Evolutionary conservation across 2,113 vertebrate genomes (phyloP), one percentile per base, ranked within the genome.

Genomic region (Osmerus eperlanus): DNA sequence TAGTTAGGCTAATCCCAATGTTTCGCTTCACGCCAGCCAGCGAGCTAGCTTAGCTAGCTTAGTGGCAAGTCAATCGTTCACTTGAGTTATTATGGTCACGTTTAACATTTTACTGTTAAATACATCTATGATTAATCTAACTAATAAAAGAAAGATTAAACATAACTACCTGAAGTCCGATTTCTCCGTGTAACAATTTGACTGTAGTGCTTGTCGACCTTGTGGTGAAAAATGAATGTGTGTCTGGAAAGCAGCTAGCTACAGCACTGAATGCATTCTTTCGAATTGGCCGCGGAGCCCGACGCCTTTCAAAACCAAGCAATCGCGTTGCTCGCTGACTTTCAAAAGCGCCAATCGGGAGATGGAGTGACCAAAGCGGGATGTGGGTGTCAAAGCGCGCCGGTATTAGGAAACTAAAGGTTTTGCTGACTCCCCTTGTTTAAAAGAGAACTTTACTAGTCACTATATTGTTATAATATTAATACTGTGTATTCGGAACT

Each of bases 401-500:
- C 21, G 58, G 18, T 59, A n/a, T 56, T n/a, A n/a, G 7, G 58
- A 60, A 60, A 60, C 3, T n/a, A 7, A 11, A 9, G 18, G 29
- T 53, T 67, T 23, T 19, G 21, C 3, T 23, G 28, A n/a, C 73
- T 3, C 64, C 58, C 32, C 14, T 23, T 68, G 74, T 70, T 78
- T 15, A 74, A 68, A 83, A 73, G 68, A 23, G 74, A 18, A 9
- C 7, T 59, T 59, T 59, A 59, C 7, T 59, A 59, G n/a, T 21
- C 9, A 47, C 9, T 47, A 47, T 47, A 47, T 12, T 47, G 2
- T 47, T 47, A 47, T 47, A 47, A 11, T 47, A 47, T 47, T 47
- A 47, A 47, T 47, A 11, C 9, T 5, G 41, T 47, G 41, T 47
- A 47, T 47, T 47, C 8, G 6, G 41, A 47, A 47, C 41, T 47